Evolutionary conservation across 1,140 invertebrate genomes (phyloP), one percentile per base, ranked within the genome.

Genomic region (Sarcophaga bullata): DNA sequence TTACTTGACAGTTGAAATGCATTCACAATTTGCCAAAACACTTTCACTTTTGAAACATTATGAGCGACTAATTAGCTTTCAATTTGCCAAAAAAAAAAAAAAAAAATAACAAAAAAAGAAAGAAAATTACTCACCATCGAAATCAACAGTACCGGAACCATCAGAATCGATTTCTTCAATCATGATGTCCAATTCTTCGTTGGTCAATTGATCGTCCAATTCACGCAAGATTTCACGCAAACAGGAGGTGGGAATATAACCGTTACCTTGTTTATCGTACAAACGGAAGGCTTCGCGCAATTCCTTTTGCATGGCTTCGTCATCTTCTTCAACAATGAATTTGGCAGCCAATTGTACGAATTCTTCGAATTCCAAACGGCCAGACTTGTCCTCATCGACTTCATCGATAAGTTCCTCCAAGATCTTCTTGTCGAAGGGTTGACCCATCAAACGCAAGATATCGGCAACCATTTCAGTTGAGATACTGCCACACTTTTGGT

Each of bases 131-230:
- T 91, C 87, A 94, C 93, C 93, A 91, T 94, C 93, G 87, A 93
- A 94, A 89, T 94, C 93, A 81, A 93, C 92, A 82, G 92, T 93
- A 83, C 92, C 92, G 81, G 96, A 98, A 84, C 97, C 97, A 91
- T 98, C 97, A 81, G 96, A 96, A 91, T 98, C 97, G 87, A 98
- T 98, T 93, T 98, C 97, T 87, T 97, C 96, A 89, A 98, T 98
- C 94, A 98, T 98, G 89, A 97, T 96, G 87, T 98, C 96, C 84
- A 98, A 92, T 90, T 98, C 97, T 82, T 96, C 94, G 83, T 97
- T 94, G 54, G 97, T 98, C 73, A 98, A 92, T 90, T 97, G 97
- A 88, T 98, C 97, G 87, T 98, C 97, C 83, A 98, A 91, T 90
- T 98, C 97, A 73, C 95, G 93, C 13, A 98, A 92, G 88, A 98